Percentiles rank a stretch among this genome's conserved stretches.
phyloP scores from a whole-genome alignment of 2,888 invertebrate genomes.

The Rhamphomyia laevipes region DNA sequence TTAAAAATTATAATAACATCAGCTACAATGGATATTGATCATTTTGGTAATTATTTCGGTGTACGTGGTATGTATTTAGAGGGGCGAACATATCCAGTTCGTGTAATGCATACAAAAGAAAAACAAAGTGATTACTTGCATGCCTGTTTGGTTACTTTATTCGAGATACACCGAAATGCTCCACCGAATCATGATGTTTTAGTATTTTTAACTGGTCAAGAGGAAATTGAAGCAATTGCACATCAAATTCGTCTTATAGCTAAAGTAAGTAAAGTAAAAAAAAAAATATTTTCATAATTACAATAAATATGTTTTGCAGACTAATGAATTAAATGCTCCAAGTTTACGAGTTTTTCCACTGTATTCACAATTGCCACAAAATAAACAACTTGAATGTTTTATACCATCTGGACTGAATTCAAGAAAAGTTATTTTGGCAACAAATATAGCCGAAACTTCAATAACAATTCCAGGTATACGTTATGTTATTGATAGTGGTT shows the following conservation, averaged over 20 bases:
- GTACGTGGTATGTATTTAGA: constrained; percentile 81
- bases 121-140: constrained; percentile 74
- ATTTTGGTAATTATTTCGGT: constrained; percentile 81
- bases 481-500: constrained; percentile 84
- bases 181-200: constrained; percentile 79
- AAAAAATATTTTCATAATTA: constrained; percentile 2
- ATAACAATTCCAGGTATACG: constrained; percentile 88
- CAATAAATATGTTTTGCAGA: constrained; percentile 31
- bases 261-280: constrained; percentile 40
- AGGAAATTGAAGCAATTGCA: constrained; percentile 85
- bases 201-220: constrained; percentile 91
- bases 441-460: constrained; percentile 97
- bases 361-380: constrained; percentile 80
- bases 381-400: constrained; percentile 82
- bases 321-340: constrained; percentile 48
- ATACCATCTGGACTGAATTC: constrained; percentile 55
- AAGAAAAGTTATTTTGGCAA: constrained; percentile 86
- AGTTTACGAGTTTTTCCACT: constrained; percentile 70
- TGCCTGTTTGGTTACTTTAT: constrained; percentile 72
- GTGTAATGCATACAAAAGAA: constrained; percentile 57
- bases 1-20: constrained; percentile 83
- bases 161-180: constrained; percentile 74
- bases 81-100: constrained; percentile 75
- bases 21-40: constrained; percentile 93
- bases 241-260: constrained; percentile 60